A percentile compares a stretch with the other conserved stretches of the same genome.
phyloP scores from a whole-genome alignment of 2,888 invertebrate genomes.

The Brassicogethes aeneus region DNA sequence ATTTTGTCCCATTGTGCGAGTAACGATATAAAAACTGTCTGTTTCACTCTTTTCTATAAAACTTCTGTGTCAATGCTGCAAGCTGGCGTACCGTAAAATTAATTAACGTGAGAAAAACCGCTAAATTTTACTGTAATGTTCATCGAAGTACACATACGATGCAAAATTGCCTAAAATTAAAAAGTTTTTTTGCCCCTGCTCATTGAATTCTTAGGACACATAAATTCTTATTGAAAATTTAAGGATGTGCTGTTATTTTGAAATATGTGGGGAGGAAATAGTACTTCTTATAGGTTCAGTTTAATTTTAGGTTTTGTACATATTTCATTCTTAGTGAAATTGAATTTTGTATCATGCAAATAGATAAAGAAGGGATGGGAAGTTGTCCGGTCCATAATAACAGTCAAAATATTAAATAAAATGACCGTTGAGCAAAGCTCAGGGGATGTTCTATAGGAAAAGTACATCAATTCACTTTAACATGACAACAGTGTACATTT shows the following conservation, averaged over 20 bases:
- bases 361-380: not conserved
- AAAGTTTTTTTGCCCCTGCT: too few relatives aligned
- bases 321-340: slow-evolving; percentile 2
- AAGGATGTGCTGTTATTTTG: not conserved
- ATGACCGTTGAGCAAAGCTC: not conserved
- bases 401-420: slow-evolving; percentile 7
- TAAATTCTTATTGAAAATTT: too few relatives aligned
- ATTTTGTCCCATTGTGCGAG: too few relatives aligned
- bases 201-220: too few relatives aligned
- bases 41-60: too few relatives aligned
- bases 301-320: not conserved
- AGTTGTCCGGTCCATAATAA: not conserved
- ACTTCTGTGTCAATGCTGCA: too few relatives aligned
- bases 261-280: not conserved
- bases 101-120: too few relatives aligned
- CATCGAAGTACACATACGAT: too few relatives aligned
- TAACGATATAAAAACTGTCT: too few relatives aligned
- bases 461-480: slow-evolving; percentile 39
- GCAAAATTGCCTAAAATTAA: too few relatives aligned
- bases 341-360: slow-evolving; percentile 1
- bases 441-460: slow-evolving; percentile 4
- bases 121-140: too few relatives aligned
- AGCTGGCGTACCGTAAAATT: too few relatives aligned
- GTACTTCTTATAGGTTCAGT: not conserved
- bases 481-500: slow-evolving; percentile 32